Evolutionary conservation across 2,888 invertebrate species (phyloP).

Genomic region (Drosophila nr. perissopoda): DNA sequence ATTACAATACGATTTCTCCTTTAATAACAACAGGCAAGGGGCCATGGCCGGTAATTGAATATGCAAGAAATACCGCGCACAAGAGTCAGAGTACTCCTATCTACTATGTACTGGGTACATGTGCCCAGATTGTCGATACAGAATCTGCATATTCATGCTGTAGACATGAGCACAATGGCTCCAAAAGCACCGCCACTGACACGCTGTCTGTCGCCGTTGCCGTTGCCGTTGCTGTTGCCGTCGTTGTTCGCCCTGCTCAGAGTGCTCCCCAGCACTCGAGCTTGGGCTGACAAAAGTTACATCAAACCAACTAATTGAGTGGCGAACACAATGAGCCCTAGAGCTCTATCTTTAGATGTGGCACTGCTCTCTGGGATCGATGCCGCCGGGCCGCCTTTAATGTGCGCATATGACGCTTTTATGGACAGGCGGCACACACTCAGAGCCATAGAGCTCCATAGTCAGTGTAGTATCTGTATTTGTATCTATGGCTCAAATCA

Average conservation of each 20-base stretch:
- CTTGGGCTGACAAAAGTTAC: constrained; percentile 73
- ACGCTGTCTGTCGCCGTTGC: constrained; percentile 67
- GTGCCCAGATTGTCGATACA: constrained; percentile 49
- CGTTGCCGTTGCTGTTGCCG: constrained; percentile 17
- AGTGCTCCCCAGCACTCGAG: constrained; percentile 45
- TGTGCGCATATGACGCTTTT: constrained; percentile 69
- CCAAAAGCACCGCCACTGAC: constrained; percentile 76
- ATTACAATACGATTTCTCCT: constrained; percentile 75
- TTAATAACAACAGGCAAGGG: constrained; percentile 58
- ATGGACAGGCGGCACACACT: constrained; percentile 45
- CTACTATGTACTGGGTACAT: constrained; percentile 23
- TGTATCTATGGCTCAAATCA: constrained; percentile 75
- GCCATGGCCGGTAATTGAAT: constrained; percentile 69
- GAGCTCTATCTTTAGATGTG: constrained; percentile 8
- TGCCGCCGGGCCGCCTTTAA: constrained; percentile 65
- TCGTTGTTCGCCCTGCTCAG: constrained; percentile 3
- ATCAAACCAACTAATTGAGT: constrained; percentile 80
- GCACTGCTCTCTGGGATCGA: constrained; percentile 37
- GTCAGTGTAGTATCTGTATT: constrained; percentile 34
- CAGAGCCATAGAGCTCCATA: constrained; percentile 20
- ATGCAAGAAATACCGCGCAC: constrained; percentile 48
- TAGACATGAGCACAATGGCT: constrained; percentile 68
- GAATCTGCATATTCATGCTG: constrained; percentile 78
- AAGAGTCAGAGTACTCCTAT: constrained; percentile 25
- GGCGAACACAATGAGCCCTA: constrained; percentile 75